Evolutionary conservation across 2,113 vertebrate genomes (phyloP), one percentile per base, ranked within the genome.

Genomic region (Amblyornis subalaris): DNA sequence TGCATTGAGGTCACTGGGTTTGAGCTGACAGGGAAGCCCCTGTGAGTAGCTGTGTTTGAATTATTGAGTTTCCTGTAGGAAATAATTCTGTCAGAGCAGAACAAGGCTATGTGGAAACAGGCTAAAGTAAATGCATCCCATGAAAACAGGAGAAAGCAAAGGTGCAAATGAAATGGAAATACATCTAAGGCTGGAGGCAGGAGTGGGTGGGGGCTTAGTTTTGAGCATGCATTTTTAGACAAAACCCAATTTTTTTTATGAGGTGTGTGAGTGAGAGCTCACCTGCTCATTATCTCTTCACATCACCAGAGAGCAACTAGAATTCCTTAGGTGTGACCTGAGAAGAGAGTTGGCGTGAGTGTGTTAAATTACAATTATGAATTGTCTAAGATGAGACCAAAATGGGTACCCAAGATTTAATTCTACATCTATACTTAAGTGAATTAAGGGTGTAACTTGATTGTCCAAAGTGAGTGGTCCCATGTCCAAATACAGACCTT

Each of bases 141-240:
- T 31, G 15, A 73, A 83, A 71, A 22, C 10, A 47, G 33, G 14
- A 89, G 64, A 86, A 85, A 72, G 33, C 33, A 80, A 80, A 76
- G 21, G 33, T 51, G 14, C 13, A 65, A 72, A 53, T n/a, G 23
- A 79, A 80, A 62, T 78, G n/a, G 54, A 64, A 73, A 54, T 20
- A 55, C 3, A 36, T 14, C 19, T 40, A 44, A 76, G 19, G 24
- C 33, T 65, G 50, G 24, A 50, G 31, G 21, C 42, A 44, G 14
- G 65, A 60, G 29, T 0, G 0, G 5, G 4, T 3, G 17, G 10
- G 13, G 4, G 3, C 12, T 76, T 64, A 38, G 60, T 44, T 77
- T 47, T 61, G n/a, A 54, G 33, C 47, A 48, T n/a, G 3, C 3
- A 33, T 45, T 71, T 85, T 94, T 24, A 67, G 38, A 72, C 25